These are phyloP conservation scores for Ciconia nigra DNA, from an alignment of 2,797 vertebrate genomes.

Conservation along the genomic window DNA sequence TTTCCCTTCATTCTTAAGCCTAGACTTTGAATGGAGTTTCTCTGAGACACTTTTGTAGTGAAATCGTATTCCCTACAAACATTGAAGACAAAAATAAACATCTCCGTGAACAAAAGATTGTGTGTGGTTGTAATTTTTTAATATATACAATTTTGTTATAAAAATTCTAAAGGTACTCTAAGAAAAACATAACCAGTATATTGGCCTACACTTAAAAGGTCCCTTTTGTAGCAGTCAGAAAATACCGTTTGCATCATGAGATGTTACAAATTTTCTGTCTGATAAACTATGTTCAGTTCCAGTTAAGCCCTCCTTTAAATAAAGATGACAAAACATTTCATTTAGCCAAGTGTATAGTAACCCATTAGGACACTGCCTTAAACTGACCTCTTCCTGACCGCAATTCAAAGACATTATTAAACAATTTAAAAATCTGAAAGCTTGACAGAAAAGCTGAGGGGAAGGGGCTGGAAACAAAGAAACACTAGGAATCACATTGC, in stretches of 20 bases:
- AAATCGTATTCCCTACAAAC: constrained; percentile 63
- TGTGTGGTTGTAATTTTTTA: constrained; percentile 53
- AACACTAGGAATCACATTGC: background rate
- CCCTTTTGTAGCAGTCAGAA: background rate
- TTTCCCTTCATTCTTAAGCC: constrained; percentile 64
- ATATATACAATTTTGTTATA: background rate
- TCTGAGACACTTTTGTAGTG: constrained; percentile 69
- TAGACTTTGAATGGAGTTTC: constrained; percentile 70
- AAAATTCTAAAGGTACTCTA: background rate
- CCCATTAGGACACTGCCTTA: background rate
- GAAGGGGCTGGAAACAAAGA: background rate
- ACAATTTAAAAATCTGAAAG: background rate
- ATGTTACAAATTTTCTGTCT: background rate
- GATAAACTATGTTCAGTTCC: background rate
- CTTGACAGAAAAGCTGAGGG: background rate
- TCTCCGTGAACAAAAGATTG: constrained; percentile 42
- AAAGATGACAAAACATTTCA: background rate
- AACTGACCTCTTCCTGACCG: background rate
- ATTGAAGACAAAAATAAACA: constrained; percentile 65
- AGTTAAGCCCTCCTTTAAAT: background rate
- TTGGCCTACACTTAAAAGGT: background rate
- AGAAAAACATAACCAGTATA: background rate
- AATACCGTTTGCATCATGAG: background rate
- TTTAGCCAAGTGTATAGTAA: background rate
- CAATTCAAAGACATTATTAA: background rate